Percentiles rank a stretch among this genome's conserved stretches.
Evolutionary conservation across 2,888 invertebrate genomes (phyloP).

Genomic region (Campoletis raptor): DNA sequence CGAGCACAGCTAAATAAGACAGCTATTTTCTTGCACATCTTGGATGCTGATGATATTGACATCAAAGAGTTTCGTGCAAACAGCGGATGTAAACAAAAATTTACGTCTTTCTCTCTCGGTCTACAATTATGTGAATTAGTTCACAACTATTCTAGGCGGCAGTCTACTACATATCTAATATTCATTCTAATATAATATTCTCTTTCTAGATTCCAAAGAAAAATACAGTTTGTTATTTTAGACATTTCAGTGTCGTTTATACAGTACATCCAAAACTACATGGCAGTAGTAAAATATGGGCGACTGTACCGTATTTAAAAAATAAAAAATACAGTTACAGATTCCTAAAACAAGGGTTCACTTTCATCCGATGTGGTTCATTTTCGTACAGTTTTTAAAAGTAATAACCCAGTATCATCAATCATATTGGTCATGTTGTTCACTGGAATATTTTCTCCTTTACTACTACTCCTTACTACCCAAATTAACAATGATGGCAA

Average conservation of each 20-base stretch:
- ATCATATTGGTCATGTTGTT: neutral
- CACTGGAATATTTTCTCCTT: neutral
- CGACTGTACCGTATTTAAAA: neutral
- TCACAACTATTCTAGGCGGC: slow-evolving; percentile 16
- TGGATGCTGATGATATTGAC: slow-evolving; percentile 1
- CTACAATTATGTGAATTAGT: slow-evolving; percentile 20
- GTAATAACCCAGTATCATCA: no score
- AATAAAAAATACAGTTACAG: neutral
- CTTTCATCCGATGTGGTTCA: no score
- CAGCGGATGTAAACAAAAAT: neutral
- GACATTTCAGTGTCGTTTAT: neutral
- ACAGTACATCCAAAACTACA: neutral
- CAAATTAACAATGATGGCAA: neutral
- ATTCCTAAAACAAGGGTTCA: neutral
- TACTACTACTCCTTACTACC: neutral
- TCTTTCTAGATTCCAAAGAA: neutral
- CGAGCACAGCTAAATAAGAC: slow-evolving; percentile 3
- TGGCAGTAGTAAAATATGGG: neutral
- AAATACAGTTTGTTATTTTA: neutral
- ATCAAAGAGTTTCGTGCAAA: slow-evolving; percentile 24
- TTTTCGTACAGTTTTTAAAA: no score
- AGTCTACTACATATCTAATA: slow-evolving; percentile 24
- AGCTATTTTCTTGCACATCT: slow-evolving; percentile 26
- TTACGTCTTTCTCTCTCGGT: neutral
- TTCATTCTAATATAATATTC: neutral